These are phyloP conservation scores for Craniophora ligustri DNA, from an alignment of 2,888 invertebrate genomes.

Conservation along the genomic window DNA sequence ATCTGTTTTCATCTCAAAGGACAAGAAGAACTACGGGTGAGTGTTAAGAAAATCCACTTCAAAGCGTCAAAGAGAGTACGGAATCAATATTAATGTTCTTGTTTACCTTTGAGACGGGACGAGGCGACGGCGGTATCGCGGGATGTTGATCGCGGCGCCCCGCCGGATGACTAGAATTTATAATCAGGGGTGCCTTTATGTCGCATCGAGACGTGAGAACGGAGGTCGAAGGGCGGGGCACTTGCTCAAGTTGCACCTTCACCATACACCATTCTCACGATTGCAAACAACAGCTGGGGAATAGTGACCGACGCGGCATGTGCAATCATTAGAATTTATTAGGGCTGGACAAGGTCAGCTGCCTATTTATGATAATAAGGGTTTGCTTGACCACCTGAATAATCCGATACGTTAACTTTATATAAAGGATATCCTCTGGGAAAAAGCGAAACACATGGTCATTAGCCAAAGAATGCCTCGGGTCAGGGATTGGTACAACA, in stretches of 20 bases:
- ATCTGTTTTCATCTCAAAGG: conserved; percentile 75
- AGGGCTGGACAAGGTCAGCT: conserved; percentile 81
- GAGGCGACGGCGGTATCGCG: conserved; percentile 58
- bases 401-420: conserved; percentile 57
- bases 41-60: conserved; percentile 76
- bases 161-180: conserved; percentile 82
- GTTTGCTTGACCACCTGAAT: conserved; percentile 72
- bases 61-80: conserved; percentile 80
- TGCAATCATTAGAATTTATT: conserved; percentile 84
- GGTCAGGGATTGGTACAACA: conserved; percentile 65
- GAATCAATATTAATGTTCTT: conserved; percentile 86
- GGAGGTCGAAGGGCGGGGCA: conserved; percentile 80
- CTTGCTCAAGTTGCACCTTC: conserved; percentile 85
- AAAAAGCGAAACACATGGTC: conserved; percentile 67
- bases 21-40: conserved; percentile 71
- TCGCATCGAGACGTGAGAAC: conserved; percentile 78
- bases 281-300: conserved; percentile 74
- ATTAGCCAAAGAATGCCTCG: conserved; percentile 55
- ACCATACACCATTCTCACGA: conserved; percentile 80
- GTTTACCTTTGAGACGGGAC: conserved; percentile 82
- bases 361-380: conserved; percentile 75
- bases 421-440: conserved; percentile 66
- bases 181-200: conserved; percentile 82
- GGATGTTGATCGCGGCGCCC: conserved; percentile 71
- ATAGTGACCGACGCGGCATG: conserved; percentile 74